These are phyloP conservation scores for Habroteleia sp. DNA, from an alignment of 2,888 invertebrate genomes.

Conservation along the genomic window DNA sequence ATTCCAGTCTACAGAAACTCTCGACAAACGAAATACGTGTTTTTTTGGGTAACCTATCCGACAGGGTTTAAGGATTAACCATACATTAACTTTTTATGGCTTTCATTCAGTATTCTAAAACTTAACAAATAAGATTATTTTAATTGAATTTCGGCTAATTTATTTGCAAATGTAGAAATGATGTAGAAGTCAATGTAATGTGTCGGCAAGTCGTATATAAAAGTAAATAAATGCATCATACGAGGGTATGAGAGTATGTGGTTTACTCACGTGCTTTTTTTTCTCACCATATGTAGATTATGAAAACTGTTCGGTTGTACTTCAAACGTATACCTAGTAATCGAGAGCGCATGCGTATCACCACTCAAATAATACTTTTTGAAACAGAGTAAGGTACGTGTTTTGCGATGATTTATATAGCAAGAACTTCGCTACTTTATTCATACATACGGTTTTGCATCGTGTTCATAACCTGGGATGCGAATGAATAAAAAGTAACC, in stretches of 20 bases:
- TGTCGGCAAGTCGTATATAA: slow-evolving; percentile 32
- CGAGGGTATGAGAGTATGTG: slow-evolving; percentile 22
- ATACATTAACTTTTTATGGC: slow-evolving; percentile 54
- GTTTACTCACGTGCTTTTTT: slow-evolving; percentile 40
- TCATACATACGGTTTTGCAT: slow-evolving; percentile 70
- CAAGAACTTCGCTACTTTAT: slow-evolving; percentile 78
- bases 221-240: slow-evolving; percentile 50
- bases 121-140: slow-evolving; percentile 45
- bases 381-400: slow-evolving; percentile 39
- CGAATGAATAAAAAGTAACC: slow-evolving; percentile 57
- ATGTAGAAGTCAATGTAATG: slow-evolving; percentile 31
- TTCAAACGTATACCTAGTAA: slow-evolving; percentile 46
- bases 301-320: slow-evolving; percentile 37
- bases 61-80: slow-evolving; percentile 50
- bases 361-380: slow-evolving; percentile 39
- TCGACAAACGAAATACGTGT: slow-evolving; percentile 53
- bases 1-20: slow-evolving; percentile 46
- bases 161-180: slow-evolving; percentile 26
- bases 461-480: slow-evolving; percentile 56
- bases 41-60: slow-evolving; percentile 58
- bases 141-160: slow-evolving; percentile 24
- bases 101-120: slow-evolving; percentile 15
- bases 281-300: slow-evolving; percentile 40
- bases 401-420: slow-evolving; percentile 74
- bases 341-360: slow-evolving; percentile 53